Percentiles rank a stretch among this genome's conserved stretches.
Conservation (phyloP, 2,888 invertebrate genomes). For the Pseudococcus viburni region DNA sequence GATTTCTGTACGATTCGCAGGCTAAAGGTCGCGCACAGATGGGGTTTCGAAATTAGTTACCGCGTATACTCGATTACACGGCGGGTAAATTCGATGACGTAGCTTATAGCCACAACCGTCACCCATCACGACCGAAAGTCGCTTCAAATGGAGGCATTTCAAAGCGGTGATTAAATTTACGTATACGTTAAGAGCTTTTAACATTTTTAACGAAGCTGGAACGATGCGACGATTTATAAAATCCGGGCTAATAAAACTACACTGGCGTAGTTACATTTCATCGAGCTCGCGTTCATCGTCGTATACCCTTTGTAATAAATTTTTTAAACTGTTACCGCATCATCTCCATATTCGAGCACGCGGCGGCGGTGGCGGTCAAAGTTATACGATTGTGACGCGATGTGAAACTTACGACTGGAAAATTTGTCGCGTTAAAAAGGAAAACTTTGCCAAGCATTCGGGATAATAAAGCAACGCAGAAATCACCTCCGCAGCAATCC, state of each 20-base stretch:
- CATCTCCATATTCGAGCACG: background rate
- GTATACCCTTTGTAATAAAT: background rate
- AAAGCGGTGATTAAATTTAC: conserved; percentile 36
- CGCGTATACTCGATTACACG: conserved; percentile 10
- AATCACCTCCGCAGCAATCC: conserved; percentile 54
- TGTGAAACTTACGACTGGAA: conserved; percentile 28
- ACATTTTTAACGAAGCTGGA: background rate
- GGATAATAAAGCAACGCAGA: conserved; percentile 47
- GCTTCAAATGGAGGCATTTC: background rate
- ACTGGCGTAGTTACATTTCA: background rate
- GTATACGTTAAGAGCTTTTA: conserved; percentile 2
- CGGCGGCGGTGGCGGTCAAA: background rate
- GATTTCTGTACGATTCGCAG: background rate
- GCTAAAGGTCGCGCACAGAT: background rate
- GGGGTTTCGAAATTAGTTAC: conserved; percentile 18
- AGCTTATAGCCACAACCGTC: background rate
- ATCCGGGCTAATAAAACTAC: background rate
- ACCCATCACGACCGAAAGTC: background rate
- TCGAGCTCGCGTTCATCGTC: background rate
- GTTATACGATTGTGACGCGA: background rate
- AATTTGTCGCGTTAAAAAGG: conserved; percentile 50
- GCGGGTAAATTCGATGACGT: background rate
- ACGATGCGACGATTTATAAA: conserved; percentile 1
- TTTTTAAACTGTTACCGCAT: background rate
- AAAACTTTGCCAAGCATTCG: conserved; percentile 5